Evolutionary conservation across 35 echinoderm and acorn worm genomes (phyloP), one percentile per base, ranked within the genome.

Genomic region (Lytechinus pictus): DNA sequence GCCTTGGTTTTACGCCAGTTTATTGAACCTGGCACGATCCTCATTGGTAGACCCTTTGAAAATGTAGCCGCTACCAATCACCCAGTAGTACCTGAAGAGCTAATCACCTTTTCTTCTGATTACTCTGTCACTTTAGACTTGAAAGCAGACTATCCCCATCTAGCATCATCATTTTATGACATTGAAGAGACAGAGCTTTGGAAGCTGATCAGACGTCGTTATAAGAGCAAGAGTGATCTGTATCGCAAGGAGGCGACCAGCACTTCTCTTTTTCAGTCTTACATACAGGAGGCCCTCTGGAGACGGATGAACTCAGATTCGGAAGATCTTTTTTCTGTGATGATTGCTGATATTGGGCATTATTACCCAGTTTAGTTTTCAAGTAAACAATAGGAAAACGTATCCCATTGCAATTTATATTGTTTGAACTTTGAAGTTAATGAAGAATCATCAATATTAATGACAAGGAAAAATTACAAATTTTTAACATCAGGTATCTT

Each of bases 261-360:
- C 52, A 54, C 52, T 44, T 90, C 88, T 14, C 88, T 90, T 21
- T 90, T 90, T 90, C 88, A 90, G 28, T 90, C 88, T 90, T 90
- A 90, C 16, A 54, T 90, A 3, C 88, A 90, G 52, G 88, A 90
- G 21, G 28, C 88, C 52, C 16, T 90, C 16, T 90, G 88, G 88
- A 90, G 88, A 9, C 88, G n/a, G 88, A 90, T 90, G 88, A 13
- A 28, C 52, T 28, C 56, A 0, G 21, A 79, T 24, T 79, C 88
- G 0, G 88, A 90, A 90, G 52, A 90, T 16, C 88, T 52, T 90
- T 90, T 90, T 33, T 90, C 88, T 10, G 52, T 11, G 14, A 29
- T 90, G 88, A 52, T 90, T 44, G 88, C 88, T n/a, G 88, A 90
- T 54, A 90, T 90, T 90, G 88, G 88, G 5, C 10, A 52, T 52